These are phyloP conservation scores for Stichodactyla mertensii DNA, from an alignment of 64 coral and sea anemone species.

Conservation along the genomic window DNA sequence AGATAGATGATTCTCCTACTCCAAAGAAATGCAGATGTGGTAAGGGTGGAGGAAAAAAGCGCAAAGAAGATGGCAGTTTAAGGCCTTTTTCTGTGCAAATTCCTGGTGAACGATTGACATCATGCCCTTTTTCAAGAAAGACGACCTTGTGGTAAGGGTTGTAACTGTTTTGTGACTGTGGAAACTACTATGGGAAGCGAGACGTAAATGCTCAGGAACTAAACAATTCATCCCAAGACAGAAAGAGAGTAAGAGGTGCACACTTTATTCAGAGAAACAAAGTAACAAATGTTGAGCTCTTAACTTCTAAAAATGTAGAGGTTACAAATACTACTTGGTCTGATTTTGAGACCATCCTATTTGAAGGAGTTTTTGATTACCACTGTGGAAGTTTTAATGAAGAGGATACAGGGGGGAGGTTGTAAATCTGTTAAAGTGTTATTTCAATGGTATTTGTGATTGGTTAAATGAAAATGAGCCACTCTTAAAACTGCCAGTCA, in stretches of 20 bases:
- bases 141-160: not conserved
- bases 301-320: not conserved
- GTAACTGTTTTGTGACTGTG: constrained; percentile 24
- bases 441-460: too few species aligned
- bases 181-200: constrained; percentile 26
- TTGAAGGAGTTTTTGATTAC: not conserved
- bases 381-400: not conserved
- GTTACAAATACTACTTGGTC: not conserved
- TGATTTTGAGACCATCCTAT: constrained; percentile 20
- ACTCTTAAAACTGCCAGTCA: too few species aligned
- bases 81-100: too few species aligned
- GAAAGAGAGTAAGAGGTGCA: constrained; percentile 21
- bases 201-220: not conserved
- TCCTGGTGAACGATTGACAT: not conserved
- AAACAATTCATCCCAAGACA: constrained; percentile 1
- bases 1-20: too few species aligned
- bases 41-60: not conserved
- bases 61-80: not conserved
- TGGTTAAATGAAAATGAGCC: too few species aligned
- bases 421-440: too few species aligned
- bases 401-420: not conserved
- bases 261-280: constrained; percentile 34
- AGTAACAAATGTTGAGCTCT: not conserved
- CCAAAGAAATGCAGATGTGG: not conserved
- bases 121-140: constrained; percentile 16